Evolutionary conservation across 92 coral and sea anemone genomes (phyloP), one percentile per base, ranked within the genome.

Genomic region (Pocillopora grandis): DNA sequence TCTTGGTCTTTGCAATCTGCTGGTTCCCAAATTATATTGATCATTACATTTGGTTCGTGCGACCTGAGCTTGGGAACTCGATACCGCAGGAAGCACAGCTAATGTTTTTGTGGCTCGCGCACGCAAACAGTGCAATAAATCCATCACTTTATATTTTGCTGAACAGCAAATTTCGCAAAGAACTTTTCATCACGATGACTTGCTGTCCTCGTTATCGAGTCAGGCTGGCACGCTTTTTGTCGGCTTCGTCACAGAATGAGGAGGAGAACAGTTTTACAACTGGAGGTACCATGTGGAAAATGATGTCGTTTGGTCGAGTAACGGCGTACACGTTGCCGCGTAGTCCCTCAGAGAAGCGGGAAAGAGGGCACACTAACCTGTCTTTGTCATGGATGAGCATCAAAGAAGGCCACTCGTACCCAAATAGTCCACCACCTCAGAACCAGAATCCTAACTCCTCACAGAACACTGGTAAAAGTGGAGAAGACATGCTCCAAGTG

Each of bases 51-150:
- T 66, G 76, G 17, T 71, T 13, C 42, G 74, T 83, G 33, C 57
- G 62, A 17, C 21, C 12, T 9, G 88, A 75, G 10, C 55, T 62
- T 17, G 7, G 0, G 1, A 0, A 2, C 23, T 42, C 55, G 55
- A n/a, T 88, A 8, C 84, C 88, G n/a, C 0, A 0, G 3, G 14
- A 21, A 56, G 67, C 48, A 16, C 15, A 33, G 37, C 6, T 83
- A 11, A 19, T 83, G 21, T 77, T 69, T 12, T 58, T 23, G 66
- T 88, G 91, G 91, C 3, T 88, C 12, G 80, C 79, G 11, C 91
- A 88, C 33, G 84, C 91, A 10, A 83, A 83, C 74, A 88, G 91
- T 12, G 88, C 88, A 1, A 27, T 88, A 19, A 88, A 88, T 62
- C 91, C 91, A 1, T 66, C 71, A 2, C 59, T 88, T 68, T 88